Evolutionary conservation across 2,888 invertebrate species (phyloP), one percentile per base, ranked within the genome.

Genomic region (Scrobipalpa atriplicella): DNA sequence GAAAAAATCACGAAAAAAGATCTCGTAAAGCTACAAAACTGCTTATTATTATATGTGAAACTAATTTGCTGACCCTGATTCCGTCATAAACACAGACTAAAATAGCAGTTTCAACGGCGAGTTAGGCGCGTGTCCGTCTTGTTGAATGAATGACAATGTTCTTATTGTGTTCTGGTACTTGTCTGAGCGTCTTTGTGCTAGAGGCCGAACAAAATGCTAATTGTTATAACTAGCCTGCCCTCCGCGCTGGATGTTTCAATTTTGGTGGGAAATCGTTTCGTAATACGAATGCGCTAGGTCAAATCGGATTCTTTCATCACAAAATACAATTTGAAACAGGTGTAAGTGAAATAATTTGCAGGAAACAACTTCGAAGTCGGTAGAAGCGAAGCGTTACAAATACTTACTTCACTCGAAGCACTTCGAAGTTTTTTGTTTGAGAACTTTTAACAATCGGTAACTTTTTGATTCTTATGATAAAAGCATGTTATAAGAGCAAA

Each of bases 31-130:
- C n/a, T 6, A 29, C 29, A 38, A 58, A n/a, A 58, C 36, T 10
- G 9, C 11, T 38, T 58, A 38, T 58, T 58, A 38, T 58, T 16
- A 58, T 29, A 58, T 58, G 58, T 38, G 58, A 38, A 58, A 58
- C 58, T 38, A 58, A 58, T 58, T 58, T 11, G 38, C n/a, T 58
- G 58, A 38, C 58, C 58, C 58, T 16, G 36, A 58, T 38, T 16
- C 13, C 1, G 36, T 16, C 36, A 36, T 56, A 56, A 58, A 36
- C 29, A 29, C 29, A 29, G 58, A 58, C 58, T 38, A 58, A 58
- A 58, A 58, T 58, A 58, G 58, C 58, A 38, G 58, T 58, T 58
- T 16, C 38, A 29, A 58, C 58, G 13, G 11, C 13, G 16, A 9
- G 58, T 29, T 38, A 36, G 38, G 38, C 36, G 36, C 38, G 38